phyloP scores from a whole-genome alignment of 2,888 invertebrate genomes.

The Drosophila buzzatii region DNA sequence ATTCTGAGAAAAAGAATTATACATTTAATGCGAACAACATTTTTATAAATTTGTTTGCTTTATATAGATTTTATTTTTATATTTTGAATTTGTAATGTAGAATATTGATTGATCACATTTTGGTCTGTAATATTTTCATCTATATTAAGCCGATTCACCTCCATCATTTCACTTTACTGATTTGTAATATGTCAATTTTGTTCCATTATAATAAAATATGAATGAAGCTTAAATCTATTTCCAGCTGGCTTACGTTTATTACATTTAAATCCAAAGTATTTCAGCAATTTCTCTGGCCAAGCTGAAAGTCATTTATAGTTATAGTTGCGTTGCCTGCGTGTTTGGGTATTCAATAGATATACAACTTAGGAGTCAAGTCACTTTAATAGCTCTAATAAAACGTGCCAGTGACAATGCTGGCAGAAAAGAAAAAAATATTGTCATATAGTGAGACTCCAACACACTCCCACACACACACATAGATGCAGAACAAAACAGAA shows the following conservation, averaged over 20 bases:
- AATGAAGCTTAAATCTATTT: neutral
- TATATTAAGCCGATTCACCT: neutral
- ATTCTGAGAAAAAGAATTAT: too few species aligned
- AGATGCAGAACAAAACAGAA: constrained; percentile 4
- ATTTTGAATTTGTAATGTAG: too few species aligned
- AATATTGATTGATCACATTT: too few species aligned
- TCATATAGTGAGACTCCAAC: neutral
- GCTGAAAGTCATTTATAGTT: neutral
- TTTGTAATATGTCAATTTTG: neutral
- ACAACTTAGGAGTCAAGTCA: constrained; percentile 31
- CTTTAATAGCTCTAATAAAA: constrained; percentile 70
- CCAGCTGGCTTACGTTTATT: neutral
- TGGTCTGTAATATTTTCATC: neutral
- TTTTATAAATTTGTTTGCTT: too few species aligned
- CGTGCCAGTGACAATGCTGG: constrained; percentile 55
- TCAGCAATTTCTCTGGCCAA: neutral
- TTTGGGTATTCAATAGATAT: constrained; percentile 12
- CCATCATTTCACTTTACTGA: neutral
- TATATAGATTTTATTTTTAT: too few species aligned
- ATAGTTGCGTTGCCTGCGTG: neutral
- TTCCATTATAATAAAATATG: neutral
- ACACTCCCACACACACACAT: constrained; percentile 19
- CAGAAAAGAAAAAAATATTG: constrained; percentile 11
- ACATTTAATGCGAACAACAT: too few species aligned
- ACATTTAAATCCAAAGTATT: neutral